Conservation (phyloP, 2,113 vertebrate genomes). For the Amblyornis subalaris region DNA sequence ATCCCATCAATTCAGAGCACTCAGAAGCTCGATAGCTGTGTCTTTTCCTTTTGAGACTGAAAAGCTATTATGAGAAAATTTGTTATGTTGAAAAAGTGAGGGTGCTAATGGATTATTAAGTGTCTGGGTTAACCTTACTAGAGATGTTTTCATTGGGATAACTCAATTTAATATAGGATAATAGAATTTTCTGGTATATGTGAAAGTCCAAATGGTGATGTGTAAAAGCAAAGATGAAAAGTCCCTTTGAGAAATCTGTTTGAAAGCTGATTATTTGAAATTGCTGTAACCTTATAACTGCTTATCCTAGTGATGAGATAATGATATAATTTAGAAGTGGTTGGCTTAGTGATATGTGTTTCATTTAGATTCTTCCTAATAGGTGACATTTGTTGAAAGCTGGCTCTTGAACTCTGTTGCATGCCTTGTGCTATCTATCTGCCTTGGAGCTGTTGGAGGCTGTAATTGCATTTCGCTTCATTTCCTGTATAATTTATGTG, state of each 20-base stretch:
- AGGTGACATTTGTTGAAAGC: conserved; percentile 47
- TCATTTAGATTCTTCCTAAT: conserved; percentile 30
- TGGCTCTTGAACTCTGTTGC: conserved; percentile 15
- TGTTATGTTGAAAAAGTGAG: conserved; percentile 13
- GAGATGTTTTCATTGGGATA: conserved; percentile 55
- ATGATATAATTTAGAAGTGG: not conserved
- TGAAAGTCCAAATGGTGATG: conserved; percentile 9
- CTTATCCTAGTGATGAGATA: conserved; percentile 2
- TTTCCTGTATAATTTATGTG: conserved; percentile 67
- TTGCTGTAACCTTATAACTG: not conserved
- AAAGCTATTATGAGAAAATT: conserved; percentile 13
- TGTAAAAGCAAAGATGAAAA: conserved; percentile 32
- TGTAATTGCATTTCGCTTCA: conserved; percentile 69
- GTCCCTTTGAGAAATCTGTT: conserved; percentile 9
- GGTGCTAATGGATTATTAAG: conserved; percentile 60
- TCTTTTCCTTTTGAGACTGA: conserved; percentile 1
- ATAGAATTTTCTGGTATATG: conserved; percentile 41
- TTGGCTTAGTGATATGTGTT: not conserved
- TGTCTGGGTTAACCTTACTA: conserved; percentile 24
- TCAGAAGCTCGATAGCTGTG: not conserved
- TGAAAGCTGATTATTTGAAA: conserved; percentile 32
- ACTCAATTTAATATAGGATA: conserved; percentile 28
- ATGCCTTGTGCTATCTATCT: conserved; percentile 38
- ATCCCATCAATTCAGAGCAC: not conserved
- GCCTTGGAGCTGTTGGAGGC: not conserved